Evolutionary conservation across 1,140 invertebrate species (phyloP).

Genomic region (Carcinoscorpius rotundicauda): DNA sequence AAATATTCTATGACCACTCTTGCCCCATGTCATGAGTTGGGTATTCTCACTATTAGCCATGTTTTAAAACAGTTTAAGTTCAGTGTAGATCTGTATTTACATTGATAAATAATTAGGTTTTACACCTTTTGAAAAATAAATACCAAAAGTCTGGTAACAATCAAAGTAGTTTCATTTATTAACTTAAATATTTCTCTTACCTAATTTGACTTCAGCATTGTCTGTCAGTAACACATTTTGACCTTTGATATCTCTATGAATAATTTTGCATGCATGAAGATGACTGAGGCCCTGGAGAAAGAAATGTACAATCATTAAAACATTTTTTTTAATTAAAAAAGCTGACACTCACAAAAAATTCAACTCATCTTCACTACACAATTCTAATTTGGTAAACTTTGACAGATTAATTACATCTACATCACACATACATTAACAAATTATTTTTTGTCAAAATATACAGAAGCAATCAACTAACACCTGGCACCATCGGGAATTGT

Average conservation of each 20-base stretch:
- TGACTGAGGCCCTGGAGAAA: slow-evolving; percentile 71
- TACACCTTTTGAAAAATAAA: neutral
- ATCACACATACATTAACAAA: neutral
- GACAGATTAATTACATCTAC: no score
- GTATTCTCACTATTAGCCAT: no score
- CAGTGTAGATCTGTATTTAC: neutral
- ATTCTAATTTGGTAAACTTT: no score
- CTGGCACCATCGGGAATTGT: no score
- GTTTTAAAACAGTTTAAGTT: neutral
- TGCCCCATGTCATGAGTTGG: no score
- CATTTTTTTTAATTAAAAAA: no score
- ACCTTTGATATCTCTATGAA: slow-evolving; percentile 99
- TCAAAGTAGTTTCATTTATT: no score
- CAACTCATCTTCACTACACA: no score
- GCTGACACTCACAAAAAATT: no score
- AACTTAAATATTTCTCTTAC: slow-evolving; percentile 35
- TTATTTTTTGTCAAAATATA: neutral
- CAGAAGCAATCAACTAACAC: no score
- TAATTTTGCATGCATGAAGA: slow-evolving; percentile 97
- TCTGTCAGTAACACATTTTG: slow-evolving; percentile 99
- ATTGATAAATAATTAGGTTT: neutral
- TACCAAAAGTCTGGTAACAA: neutral
- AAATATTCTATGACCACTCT: no score
- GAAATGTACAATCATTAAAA: no score
- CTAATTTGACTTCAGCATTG: slow-evolving; percentile 97